Conservation (phyloP, 2,797 vertebrate genomes). For the Gastrophryne carolinensis region DNA sequence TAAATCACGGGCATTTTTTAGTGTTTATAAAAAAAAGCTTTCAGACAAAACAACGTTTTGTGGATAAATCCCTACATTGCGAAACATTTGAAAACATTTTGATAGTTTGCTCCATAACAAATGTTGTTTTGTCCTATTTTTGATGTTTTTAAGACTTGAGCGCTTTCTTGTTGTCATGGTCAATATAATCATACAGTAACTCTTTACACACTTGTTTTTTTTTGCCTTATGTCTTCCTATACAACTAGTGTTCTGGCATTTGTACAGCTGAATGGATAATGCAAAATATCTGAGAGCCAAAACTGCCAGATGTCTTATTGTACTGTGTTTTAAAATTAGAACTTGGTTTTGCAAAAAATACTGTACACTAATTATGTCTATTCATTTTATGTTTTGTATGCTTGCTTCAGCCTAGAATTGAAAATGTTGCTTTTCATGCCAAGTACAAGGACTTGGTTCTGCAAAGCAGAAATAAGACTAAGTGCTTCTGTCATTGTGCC, state of each 20-base stretch:
- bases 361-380: conserved; percentile 8
- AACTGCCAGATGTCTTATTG: conserved; percentile 24
- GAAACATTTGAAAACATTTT: too few species aligned
- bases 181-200: background rate
- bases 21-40: too few species aligned
- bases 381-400: background rate
- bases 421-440: background rate
- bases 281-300: background rate
- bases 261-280: background rate
- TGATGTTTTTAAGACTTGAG: too few species aligned
- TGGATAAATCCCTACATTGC: too few species aligned
- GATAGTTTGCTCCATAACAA: too few species aligned
- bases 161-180: too few species aligned
- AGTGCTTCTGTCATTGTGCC: background rate
- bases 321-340: background rate
- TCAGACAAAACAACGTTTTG: too few species aligned
- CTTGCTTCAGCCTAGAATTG: background rate
- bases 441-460: background rate
- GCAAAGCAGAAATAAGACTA: conserved; percentile 10
- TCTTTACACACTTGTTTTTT: background rate
- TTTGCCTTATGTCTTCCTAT: background rate
- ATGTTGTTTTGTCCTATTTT: background rate
- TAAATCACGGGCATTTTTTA: too few species aligned
- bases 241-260: background rate
- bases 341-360: conserved; percentile 1